These are phyloP conservation scores for Ptiloglossa arizonensis DNA, from an alignment of 1,140 invertebrate genomes.

Conservation along the genomic window DNA sequence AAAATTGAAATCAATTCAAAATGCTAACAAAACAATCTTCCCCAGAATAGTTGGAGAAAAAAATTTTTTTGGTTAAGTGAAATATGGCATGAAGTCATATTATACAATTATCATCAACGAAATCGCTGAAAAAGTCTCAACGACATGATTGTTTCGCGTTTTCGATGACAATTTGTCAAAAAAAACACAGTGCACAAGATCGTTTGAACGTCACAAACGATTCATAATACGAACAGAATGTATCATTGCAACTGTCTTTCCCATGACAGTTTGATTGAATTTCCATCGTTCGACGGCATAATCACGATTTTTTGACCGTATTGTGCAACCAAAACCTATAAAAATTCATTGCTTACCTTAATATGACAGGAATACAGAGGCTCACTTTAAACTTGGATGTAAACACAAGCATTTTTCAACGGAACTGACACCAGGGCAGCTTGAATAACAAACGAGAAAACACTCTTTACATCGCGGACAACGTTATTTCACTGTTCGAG, in stretches of 20 bases:
- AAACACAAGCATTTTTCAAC: constrained; percentile 81
- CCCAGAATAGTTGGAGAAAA: background rate
- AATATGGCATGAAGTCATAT: background rate
- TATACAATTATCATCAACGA: background rate
- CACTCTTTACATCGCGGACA: constrained; percentile 72
- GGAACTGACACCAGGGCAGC: constrained; percentile 72
- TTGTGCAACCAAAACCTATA: background rate
- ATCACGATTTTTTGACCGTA: background rate
- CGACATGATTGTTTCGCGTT: background rate
- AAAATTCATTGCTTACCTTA: constrained; percentile 77
- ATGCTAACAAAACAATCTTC: background rate
- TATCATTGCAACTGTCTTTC: constrained; percentile 4
- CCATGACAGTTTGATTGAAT: background rate
- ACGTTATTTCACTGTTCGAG: constrained; percentile 61
- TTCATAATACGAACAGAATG: constrained; percentile 28
- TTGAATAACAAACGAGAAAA: constrained; percentile 61
- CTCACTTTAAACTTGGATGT: constrained; percentile 78
- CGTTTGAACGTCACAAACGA: constrained; percentile 50
- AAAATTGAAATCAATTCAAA: background rate
- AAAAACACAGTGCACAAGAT: constrained; percentile 13
- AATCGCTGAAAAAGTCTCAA: background rate
- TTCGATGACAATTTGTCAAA: constrained; percentile 12
- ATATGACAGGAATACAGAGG: constrained; percentile 80
- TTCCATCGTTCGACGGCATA: background rate
- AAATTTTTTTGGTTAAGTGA: constrained; percentile 60